These are phyloP conservation scores for Macroramphosus scolopax DNA, from an alignment of 2,797 vertebrate genomes.

Conservation along the genomic window DNA sequence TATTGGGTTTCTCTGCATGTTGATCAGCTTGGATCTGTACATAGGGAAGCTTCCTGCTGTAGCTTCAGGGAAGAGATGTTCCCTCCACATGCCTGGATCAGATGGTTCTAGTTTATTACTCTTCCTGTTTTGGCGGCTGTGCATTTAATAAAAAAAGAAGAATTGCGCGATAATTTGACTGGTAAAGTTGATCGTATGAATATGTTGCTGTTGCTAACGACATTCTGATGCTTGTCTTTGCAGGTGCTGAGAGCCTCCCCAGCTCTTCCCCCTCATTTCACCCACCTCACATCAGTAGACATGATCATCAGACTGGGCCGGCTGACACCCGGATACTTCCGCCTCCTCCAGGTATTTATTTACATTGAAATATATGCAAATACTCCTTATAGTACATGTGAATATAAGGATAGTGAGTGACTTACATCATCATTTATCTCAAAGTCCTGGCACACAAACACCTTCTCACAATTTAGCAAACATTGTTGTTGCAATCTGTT, in stretches of 20 bases:
- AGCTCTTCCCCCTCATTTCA: conserved; percentile 13
- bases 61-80: conserved; percentile 46
- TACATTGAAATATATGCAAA: not conserved
- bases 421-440: too few relatives aligned
- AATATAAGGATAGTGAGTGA: not conserved
- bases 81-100: conserved; percentile 23
- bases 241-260: conserved; percentile 47
- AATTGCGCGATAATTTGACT: too few relatives aligned
- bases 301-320: conserved; percentile 89
- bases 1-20: conserved; percentile 2
- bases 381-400: not conserved
- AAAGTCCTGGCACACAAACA: too few relatives aligned
- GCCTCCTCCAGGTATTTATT: conserved; percentile 85
- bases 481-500: too few relatives aligned
- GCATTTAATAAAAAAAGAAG: too few relatives aligned
- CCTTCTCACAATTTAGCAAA: too few relatives aligned
- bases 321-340: conserved; percentile 92
- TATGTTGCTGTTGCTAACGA: not conserved
- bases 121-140: conserved; percentile 10
- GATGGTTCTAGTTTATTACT: conserved; percentile 29
- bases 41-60: conserved; percentile 7
- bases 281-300: conserved; percentile 23
- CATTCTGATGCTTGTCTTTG: not conserved
- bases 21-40: conserved; percentile 9
- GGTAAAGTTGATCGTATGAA: too few relatives aligned